phyloP scores from a whole-genome alignment of 2,113 vertebrate genomes.

The Aplodontia rufa region DNA sequence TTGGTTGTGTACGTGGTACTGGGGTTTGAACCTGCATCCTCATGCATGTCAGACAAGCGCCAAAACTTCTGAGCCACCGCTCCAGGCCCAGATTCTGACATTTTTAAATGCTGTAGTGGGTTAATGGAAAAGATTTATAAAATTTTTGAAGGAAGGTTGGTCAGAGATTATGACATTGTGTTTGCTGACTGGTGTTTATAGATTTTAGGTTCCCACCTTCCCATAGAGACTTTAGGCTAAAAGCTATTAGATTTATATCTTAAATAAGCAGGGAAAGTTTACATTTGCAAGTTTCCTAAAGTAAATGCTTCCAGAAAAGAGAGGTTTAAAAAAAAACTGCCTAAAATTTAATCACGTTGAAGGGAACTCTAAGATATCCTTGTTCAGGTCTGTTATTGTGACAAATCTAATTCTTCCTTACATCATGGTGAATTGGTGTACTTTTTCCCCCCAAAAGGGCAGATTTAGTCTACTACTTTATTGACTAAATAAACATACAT shows the following conservation, averaged over 20 bases:
- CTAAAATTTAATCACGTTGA: neutral
- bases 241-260: neutral
- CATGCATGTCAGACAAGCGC: no score
- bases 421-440: neutral
- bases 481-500: neutral
- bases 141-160: neutral
- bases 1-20: no score
- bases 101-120: neutral
- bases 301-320: neutral
- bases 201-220: neutral
- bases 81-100: no score
- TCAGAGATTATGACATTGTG: neutral
- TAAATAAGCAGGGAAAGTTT: neutral
- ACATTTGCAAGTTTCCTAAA: neutral
- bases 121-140: neutral
- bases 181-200: neutral
- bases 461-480: neutral
- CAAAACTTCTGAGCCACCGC: no score
- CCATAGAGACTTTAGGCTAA: neutral
- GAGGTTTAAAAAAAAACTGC: neutral
- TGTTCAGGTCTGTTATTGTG: neutral
- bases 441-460: neutral
- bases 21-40: no score
- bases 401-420: neutral
- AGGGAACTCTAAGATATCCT: neutral